Conservation (phyloP, 2,113 vertebrate species). For the Sceloporus tristichus region DNA sequence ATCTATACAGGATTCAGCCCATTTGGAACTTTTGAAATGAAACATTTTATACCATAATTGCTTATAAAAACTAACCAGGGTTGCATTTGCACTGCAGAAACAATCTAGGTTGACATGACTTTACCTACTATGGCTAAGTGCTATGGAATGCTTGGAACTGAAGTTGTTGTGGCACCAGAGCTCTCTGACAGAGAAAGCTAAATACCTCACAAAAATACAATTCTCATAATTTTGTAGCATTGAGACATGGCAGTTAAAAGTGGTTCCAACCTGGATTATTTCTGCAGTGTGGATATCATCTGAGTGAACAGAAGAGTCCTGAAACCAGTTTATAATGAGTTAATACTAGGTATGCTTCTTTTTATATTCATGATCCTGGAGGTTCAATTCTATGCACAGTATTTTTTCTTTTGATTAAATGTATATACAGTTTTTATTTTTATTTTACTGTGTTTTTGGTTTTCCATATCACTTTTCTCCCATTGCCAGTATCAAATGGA, state of each 20-base stretch:
- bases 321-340: background rate
- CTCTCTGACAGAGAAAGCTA: too few species aligned
- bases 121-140: too few species aligned
- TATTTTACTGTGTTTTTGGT: background rate
- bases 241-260: too few species aligned
- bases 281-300: too few species aligned
- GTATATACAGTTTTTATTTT: background rate
- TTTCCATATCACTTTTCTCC: background rate
- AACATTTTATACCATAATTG: background rate
- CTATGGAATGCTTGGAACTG: too few species aligned
- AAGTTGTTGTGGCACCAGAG: too few species aligned
- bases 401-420: background rate
- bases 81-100: too few species aligned
- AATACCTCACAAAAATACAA: too few species aligned
- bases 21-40: background rate
- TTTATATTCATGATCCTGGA: background rate
- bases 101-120: too few species aligned
- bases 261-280: too few species aligned
- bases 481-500: background rate
- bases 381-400: background rate
- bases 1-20: background rate
- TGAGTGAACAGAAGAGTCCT: background rate
- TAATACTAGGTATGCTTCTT: background rate
- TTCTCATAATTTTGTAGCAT: too few species aligned
- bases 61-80: background rate